phyloP scores from a whole-genome alignment of 2,888 invertebrate species.

The Caenorhabditis auriculariae region DNA sequence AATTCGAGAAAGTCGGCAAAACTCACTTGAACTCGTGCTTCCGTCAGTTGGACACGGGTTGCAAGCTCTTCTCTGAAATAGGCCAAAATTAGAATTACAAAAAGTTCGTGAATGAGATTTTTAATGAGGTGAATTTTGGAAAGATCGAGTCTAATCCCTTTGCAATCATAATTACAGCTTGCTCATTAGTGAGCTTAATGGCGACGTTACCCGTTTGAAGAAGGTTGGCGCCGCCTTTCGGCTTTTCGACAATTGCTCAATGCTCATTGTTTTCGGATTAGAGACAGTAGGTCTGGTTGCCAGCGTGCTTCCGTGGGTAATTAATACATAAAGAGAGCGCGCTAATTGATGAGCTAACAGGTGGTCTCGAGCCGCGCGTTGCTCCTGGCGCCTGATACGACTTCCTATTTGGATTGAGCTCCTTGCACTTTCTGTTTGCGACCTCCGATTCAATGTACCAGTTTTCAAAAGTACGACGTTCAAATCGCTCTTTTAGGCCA shows the following conservation, averaged over 20 bases:
- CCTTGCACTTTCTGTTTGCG: no score
- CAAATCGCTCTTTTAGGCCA: no score
- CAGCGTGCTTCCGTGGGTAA: slow-evolving; percentile 2
- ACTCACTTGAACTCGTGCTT: slow-evolving; percentile 62
- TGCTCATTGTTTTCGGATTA: slow-evolving; percentile 6
- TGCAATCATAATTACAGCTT: no score
- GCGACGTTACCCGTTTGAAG: no score
- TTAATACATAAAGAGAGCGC: slow-evolving; percentile 6
- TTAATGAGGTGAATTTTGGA: slow-evolving; percentile 7
- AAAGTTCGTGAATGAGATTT: slow-evolving; percentile 5
- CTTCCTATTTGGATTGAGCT: no score
- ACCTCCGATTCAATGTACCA: no score
- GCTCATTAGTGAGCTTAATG: slow-evolving; percentile 31
- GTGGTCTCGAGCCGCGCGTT: no score
- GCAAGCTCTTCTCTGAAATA: slow-evolving; percentile 64
- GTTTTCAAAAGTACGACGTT: no score
- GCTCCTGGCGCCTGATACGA: no score
- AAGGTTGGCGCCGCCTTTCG: slow-evolving; percentile 13
- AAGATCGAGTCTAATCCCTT: slow-evolving; percentile 1
- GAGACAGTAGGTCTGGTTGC: slow-evolving; percentile 13
- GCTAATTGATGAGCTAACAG: slow-evolving; percentile 28
- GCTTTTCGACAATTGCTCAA: slow-evolving; percentile 1
- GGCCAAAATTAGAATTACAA: slow-evolving; percentile 7
- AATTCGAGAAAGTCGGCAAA: no score
- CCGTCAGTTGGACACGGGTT: slow-evolving; percentile 59